Conservation (phyloP, 2,888 invertebrate genomes). For the Melanargia galathea region DNA sequence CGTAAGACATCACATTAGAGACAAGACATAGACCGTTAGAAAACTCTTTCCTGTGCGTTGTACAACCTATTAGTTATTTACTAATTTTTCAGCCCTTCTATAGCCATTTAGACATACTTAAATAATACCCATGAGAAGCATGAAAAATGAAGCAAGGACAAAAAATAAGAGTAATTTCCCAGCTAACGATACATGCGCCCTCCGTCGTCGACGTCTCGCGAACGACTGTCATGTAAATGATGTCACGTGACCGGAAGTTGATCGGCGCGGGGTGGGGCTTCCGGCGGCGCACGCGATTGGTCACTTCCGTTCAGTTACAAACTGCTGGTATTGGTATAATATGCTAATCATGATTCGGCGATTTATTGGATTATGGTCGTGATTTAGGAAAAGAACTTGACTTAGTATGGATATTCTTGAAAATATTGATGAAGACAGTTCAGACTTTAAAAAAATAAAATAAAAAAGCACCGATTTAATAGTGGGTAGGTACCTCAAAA, state of each 20-base stretch:
- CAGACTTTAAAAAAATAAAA: too few species aligned
- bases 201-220: constrained; percentile 56
- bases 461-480: too few species aligned
- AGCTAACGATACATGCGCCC: constrained; percentile 64
- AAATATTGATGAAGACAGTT: not conserved
- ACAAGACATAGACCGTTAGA: too few species aligned
- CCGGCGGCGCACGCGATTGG: constrained; percentile 79
- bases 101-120: not conserved
- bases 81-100: not conserved
- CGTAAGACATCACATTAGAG: too few species aligned
- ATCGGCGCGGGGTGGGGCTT: constrained; percentile 71
- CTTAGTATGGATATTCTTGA: not conserved
- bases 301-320: constrained; percentile 78
- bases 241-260: constrained; percentile 81
- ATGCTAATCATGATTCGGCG: constrained; percentile 79
- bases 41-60: too few species aligned
- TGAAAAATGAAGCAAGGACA: not conserved
- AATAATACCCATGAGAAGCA: not conserved
- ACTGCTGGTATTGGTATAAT: constrained; percentile 71
- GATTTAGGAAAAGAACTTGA: constrained; percentile 14
- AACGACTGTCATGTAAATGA: constrained; percentile 77
- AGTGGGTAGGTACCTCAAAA: too few species aligned
- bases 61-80: too few species aligned
- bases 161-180: constrained; percentile 38
- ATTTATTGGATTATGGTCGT: constrained; percentile 72